These are phyloP conservation scores for Muscina levida DNA, from an alignment of 2,888 invertebrate species.

Conservation along the genomic window DNA sequence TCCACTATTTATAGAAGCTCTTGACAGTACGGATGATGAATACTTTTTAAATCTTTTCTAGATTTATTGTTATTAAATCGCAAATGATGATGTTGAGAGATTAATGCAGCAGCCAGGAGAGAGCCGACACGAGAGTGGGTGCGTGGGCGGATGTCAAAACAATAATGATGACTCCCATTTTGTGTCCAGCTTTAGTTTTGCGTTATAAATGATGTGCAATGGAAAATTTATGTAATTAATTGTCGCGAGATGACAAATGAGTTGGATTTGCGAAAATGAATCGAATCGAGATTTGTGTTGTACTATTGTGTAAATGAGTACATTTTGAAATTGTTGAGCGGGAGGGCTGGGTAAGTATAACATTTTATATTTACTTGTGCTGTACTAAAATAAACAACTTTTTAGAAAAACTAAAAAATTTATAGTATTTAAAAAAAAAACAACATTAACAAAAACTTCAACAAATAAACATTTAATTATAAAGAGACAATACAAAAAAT, in stretches of 20 bases:
- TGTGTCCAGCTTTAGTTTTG: slow-evolving; percentile 32
- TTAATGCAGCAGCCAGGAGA: background rate
- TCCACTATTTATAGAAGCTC: background rate
- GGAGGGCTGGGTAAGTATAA: no score
- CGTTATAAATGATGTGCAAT: slow-evolving; percentile 56
- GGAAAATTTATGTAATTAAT: slow-evolving; percentile 59
- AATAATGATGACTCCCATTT: slow-evolving; percentile 27
- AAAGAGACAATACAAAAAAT: no score
- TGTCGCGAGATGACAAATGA: slow-evolving; percentile 59
- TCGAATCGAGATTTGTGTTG: slow-evolving; percentile 1
- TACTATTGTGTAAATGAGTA: no score
- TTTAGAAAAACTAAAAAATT: no score
- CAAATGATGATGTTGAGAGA: slow-evolving; percentile 48
- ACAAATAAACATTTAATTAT: no score
- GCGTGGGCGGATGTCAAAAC: background rate
- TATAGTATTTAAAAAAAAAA: no score
- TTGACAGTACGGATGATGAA: slow-evolving; percentile 30
- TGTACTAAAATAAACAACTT: no score
- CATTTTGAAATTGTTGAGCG: no score
- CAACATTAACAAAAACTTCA: no score
- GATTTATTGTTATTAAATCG: slow-evolving; percentile 60
- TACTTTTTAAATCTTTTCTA: slow-evolving; percentile 52
- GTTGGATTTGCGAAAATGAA: slow-evolving; percentile 46
- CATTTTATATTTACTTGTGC: no score
- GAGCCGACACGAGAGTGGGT: background rate